Base-by-base conservation (phyloP, 2,888 invertebrate genomes). In the Chrysolina haemoptera region DNA sequence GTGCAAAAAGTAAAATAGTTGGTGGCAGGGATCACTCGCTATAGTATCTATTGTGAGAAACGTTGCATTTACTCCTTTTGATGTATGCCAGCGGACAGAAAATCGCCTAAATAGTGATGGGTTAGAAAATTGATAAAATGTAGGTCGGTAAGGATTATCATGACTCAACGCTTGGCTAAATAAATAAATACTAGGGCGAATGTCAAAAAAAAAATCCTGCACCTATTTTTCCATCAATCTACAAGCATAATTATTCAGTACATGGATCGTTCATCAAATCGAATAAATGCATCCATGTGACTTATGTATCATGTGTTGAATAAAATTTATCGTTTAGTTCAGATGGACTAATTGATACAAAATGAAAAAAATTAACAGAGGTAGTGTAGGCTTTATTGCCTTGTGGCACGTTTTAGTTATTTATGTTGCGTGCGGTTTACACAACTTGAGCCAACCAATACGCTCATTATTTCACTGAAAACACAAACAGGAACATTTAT, bases 351-450 rank as follows among this genome's bases (percentile, higher is more conserved):
- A 16, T 53, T 18, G 53, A 53, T 53, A 53, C 16, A 53, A 53
- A 53, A n/a, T n/a, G n/a, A n/a, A 11, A 53, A 53, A 18, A 53
- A 53, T 18, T 18, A 53, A 53, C 9, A 9, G 43, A 1, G 16
- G 20, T 18, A 2, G 10, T 18, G 10, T 16, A 53, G 9, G 8
- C 18, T 20, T 18, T 53, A 53, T 53, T 53, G 53, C 53, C 18
- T 12, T 53, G 53, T 9, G 18, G 18, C 53, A 53, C 20, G 53
- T 53, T 18, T 12, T 18, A 53, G n/a, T 50, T n/a, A n/a, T 50
- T 53, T 53, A 10, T 53, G 18, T 53, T 53, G 53, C 53, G 18
- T 53, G 53, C n/a, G 18, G 53, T 18, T n/a, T n/a, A n/a, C n/a
- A n/a, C 16, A 16, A 53, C 53, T 3, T 18, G 10, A 53, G 18